Evolutionary conservation across 2,113 vertebrate species (phyloP).

Genomic region (Xenopus laevis): DNA sequence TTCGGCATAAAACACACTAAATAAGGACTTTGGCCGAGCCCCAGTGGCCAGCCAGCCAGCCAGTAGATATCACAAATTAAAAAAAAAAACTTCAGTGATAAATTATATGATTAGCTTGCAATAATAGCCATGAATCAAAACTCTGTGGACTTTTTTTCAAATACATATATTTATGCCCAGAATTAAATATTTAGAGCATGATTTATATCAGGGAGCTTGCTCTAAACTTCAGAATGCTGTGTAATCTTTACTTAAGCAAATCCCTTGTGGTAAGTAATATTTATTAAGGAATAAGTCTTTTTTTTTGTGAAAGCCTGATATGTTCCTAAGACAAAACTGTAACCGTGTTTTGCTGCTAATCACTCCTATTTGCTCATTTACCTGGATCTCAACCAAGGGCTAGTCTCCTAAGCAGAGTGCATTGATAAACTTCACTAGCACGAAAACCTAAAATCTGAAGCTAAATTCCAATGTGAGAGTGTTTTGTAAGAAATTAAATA

Average conservation of each 20-base stretch:
- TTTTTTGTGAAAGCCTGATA: background rate
- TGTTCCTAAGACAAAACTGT: too few species aligned
- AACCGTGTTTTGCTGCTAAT: too few species aligned
- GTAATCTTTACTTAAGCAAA: background rate
- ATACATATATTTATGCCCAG: slow-evolving; percentile 5
- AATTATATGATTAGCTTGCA: background rate
- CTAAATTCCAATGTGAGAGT: too few species aligned
- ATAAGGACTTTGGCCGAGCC: background rate
- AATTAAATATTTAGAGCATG: slow-evolving; percentile 12
- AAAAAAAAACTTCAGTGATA: slow-evolving; percentile 11
- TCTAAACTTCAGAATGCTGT: background rate
- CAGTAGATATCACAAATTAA: slow-evolving; percentile 9
- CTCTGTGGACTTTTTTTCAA: background rate
- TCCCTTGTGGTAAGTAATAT: background rate
- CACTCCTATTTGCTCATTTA: too few species aligned
- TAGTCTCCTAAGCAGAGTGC: too few species aligned
- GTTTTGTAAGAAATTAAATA: too few species aligned
- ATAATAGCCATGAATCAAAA: slow-evolving; percentile 20
- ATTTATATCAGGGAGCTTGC: slow-evolving; percentile 1
- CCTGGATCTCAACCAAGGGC: too few species aligned
- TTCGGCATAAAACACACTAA: background rate
- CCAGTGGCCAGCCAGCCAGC: background rate
- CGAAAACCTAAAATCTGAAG: too few species aligned
- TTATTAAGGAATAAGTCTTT: background rate
- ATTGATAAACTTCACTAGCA: too few species aligned